Evolutionary conservation across 2,888 invertebrate species (phyloP).

Genomic region (Catocala fraxini): DNA sequence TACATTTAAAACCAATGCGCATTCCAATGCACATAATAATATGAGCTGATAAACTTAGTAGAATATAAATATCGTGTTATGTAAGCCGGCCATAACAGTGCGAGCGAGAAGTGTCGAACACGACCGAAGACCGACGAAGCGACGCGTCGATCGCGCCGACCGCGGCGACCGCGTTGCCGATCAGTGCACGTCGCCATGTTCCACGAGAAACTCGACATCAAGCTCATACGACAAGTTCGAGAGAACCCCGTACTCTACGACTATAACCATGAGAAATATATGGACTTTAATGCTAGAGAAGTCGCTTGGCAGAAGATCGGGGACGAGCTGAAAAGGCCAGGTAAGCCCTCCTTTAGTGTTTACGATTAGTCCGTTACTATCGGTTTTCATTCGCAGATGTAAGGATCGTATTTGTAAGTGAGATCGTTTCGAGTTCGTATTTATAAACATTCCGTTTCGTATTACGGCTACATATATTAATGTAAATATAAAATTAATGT

Average conservation of each 20-base stretch:
- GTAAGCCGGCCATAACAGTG: conserved; percentile 18
- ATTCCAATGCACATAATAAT: too few species aligned
- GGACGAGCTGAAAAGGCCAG: conserved; percentile 75
- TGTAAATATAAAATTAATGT: too few species aligned
- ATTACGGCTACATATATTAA: too few species aligned
- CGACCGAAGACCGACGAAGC: conserved; percentile 44
- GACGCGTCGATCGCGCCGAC: conserved; percentile 32
- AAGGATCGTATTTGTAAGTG: conserved; percentile 4
- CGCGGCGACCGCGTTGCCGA: conserved; percentile 18
- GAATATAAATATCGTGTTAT: background rate
- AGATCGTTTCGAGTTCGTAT: conserved; percentile 12
- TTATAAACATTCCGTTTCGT: too few species aligned
- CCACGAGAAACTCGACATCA: conserved; percentile 68
- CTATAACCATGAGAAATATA: conserved; percentile 71
- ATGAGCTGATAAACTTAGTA: too few species aligned
- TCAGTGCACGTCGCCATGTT: conserved; percentile 54
- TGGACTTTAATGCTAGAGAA: conserved; percentile 79
- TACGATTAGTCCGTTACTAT: conserved; percentile 41
- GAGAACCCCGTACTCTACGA: conserved; percentile 76
- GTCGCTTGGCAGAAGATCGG: conserved; percentile 84
- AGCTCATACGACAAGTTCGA: conserved; percentile 70
- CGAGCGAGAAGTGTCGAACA: conserved; percentile 39
- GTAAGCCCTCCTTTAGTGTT: conserved; percentile 61
- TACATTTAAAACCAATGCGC: too few species aligned
- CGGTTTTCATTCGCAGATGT: conserved; percentile 8